Evolutionary conservation across 92 coral and sea anemone genomes (phyloP).

Genomic region (Actinernus sp.): DNA sequence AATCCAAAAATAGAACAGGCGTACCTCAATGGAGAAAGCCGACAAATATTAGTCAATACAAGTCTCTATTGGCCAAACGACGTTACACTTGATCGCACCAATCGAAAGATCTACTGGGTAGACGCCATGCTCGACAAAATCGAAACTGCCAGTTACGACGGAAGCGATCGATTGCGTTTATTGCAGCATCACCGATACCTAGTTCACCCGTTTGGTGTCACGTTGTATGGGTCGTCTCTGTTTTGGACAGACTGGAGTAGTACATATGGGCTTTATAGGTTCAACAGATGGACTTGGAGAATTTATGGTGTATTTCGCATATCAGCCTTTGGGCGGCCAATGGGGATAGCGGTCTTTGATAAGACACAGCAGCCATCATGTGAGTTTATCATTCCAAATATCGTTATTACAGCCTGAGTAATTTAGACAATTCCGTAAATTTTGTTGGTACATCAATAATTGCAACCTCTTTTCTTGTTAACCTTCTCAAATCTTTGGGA

Average conservation of each 20-base stretch:
- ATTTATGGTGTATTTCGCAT: no score
- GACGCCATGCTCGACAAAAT: constrained; percentile 9
- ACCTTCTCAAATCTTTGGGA: no score
- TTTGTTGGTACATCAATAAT: no score
- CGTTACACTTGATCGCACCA: constrained; percentile 9
- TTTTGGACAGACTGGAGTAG: constrained; percentile 52
- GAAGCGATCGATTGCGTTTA: constrained; percentile 3
- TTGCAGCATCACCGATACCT: background rate
- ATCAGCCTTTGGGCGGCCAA: no score
- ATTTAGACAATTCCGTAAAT: no score
- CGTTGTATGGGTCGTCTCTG: constrained; percentile 5
- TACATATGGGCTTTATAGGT: background rate
- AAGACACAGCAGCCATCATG: no score
- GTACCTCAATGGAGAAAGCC: constrained; percentile 16
- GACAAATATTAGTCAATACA: constrained; percentile 5
- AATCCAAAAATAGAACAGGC: constrained; percentile 15
- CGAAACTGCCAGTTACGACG: constrained; percentile 17
- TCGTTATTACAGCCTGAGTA: no score
- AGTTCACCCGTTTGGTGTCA: constrained; percentile 43
- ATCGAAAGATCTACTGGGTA: constrained; percentile 15
- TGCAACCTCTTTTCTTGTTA: no score
- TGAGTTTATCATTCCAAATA: no score
- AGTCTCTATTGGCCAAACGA: constrained; percentile 28
- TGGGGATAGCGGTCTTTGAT: no score
- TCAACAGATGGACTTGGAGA: no score